Evolutionary conservation across 2,888 invertebrate species (phyloP).

Genomic region (Ochropleura plecta): DNA sequence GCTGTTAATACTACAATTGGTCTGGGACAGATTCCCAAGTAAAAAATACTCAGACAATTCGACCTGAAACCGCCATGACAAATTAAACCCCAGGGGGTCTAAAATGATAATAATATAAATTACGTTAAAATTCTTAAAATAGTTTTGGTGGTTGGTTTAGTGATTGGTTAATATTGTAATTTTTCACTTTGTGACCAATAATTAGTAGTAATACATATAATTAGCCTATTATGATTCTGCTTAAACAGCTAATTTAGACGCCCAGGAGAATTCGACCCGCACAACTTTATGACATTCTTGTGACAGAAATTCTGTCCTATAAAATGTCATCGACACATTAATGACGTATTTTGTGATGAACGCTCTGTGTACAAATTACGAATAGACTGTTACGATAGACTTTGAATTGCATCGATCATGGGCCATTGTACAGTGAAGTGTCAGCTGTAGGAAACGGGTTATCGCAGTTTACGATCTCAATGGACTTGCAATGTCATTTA

Average conservation of each 20-base stretch:
- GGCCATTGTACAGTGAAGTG: conserved; percentile 9
- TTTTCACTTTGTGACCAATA: too few relatives aligned
- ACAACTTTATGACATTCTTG: background rate
- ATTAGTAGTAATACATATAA: too few relatives aligned
- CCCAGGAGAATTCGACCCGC: background rate
- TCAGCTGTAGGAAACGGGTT: conserved; percentile 9
- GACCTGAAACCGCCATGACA: too few relatives aligned
- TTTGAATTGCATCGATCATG: conserved; percentile 19
- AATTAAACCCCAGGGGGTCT: too few relatives aligned
- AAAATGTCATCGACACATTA: background rate
- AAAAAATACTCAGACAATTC: too few relatives aligned
- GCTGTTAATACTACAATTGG: background rate
- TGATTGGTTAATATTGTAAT: too few relatives aligned
- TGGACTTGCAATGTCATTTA: conserved; percentile 25
- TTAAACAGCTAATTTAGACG: background rate
- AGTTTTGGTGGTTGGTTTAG: too few relatives aligned
- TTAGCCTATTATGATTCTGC: too few relatives aligned
- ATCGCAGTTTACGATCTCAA: conserved; percentile 1
- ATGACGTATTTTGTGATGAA: background rate
- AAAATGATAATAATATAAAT: too few relatives aligned
- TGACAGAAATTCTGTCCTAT: background rate
- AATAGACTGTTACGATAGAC: conserved; percentile 10
- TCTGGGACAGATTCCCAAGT: background rate
- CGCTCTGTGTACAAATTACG: conserved; percentile 23
- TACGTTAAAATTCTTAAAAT: too few relatives aligned